Evolutionary conservation across 2,113 vertebrate species (phyloP).

Genomic region (Aegotheles bennettii): DNA sequence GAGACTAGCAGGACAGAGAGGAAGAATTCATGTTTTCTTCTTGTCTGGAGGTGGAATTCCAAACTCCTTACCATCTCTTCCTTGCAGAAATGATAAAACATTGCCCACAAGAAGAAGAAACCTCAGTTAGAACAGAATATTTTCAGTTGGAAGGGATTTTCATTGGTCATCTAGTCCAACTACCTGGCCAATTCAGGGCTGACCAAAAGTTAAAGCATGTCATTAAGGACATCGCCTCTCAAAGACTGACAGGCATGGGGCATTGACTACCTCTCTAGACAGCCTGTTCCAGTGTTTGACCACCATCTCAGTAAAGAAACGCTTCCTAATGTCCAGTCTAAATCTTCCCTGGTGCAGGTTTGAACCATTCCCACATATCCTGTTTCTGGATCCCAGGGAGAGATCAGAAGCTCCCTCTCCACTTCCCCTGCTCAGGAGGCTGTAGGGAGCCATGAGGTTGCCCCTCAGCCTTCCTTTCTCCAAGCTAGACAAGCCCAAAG

Average conservation of each 20-base stretch:
- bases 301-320: not conserved
- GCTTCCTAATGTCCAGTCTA: not conserved
- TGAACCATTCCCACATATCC: accelerated
- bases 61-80: not conserved
- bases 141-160: not conserved
- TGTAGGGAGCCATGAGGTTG: not conserved
- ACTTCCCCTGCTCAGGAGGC: not conserved
- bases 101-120: not conserved
- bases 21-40: not conserved
- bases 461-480: too few relatives aligned
- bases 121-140: not conserved
- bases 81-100: not conserved
- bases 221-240: too few relatives aligned
- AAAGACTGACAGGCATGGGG: not conserved
- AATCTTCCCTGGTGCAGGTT: not conserved
- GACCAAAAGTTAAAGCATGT: too few relatives aligned
- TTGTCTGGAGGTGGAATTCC: not conserved
- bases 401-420: not conserved
- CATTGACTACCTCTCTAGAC: not conserved
- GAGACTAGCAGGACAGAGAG: not conserved
- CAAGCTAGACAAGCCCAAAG: too few relatives aligned
- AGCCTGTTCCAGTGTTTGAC: not conserved
- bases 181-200: not conserved
- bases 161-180: not conserved
- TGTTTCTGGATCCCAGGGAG: not conserved